Conservation (phyloP, 2,113 vertebrate genomes). For the Varanus komodoensis region DNA sequence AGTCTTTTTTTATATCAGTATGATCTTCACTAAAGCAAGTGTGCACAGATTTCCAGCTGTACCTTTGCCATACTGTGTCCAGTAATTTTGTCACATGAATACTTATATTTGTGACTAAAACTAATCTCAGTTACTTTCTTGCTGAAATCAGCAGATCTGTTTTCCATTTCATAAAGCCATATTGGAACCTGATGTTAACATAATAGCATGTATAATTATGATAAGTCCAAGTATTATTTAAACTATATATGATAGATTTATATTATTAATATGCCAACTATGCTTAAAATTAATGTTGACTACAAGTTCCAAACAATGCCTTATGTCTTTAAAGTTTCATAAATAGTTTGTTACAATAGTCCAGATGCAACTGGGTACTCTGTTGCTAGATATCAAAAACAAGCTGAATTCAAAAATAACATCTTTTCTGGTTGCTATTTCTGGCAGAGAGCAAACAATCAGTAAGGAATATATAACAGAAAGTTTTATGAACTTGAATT, state of each 20-base stretch:
- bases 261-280: too few relatives aligned
- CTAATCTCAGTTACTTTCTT: neutral
- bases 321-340: neutral
- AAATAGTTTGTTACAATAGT: neutral
- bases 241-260: neutral
- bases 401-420: neutral
- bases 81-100: neutral
- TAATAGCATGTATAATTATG: neutral
- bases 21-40: neutral
- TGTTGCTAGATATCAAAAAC: neutral
- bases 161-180: neutral
- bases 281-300: neutral
- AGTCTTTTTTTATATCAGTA: too few relatives aligned
- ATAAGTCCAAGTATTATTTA: neutral
- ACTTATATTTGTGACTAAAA: neutral
- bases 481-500: fast-evolving
- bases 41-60: neutral
- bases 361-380: neutral
- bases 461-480: neutral
- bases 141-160: neutral
- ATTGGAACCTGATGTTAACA: neutral
- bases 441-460: neutral
- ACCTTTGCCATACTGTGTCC: neutral
- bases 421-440: neutral
- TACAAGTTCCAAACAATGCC: neutral